Base-by-base conservation (phyloP, 92 coral and sea anemone species). In the Meandrina meandrites region DNA sequence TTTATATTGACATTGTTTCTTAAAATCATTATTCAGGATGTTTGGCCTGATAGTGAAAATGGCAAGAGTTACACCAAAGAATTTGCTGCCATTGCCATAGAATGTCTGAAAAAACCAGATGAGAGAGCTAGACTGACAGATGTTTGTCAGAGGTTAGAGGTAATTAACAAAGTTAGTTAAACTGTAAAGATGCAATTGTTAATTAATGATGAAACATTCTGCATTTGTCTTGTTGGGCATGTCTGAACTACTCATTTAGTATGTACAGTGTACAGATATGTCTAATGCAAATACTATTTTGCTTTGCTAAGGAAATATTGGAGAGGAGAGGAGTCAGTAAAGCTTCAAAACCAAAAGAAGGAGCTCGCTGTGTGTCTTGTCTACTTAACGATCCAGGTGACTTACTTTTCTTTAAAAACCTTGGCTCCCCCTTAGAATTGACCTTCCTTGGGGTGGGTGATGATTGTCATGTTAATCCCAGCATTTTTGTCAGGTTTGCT, bases 91-190 rank as follows among this genome's bases (percentile, higher is more conserved):
- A 57, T 85, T 75, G 76, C 88, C 1, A 85, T 85, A 75, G 50
- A 85, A 19, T 85, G 88, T 76, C 75, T 85, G 0, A 85, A 76
- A 40, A 45, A 16, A 57, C 73, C 82, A 36, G 71, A 22, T n/a
- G 75, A 75, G 21, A 50, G 88, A 75, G 82, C 75, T 21, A 62
- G 56, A 6, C 56, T 85, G 58, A 1, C 54, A 8, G 73, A 85
- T 75, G 67, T 85, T 19, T 85, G 76, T 47, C 36, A 62, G 75
- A 85, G 81, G 82, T 71, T 85, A 40, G 82, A 85, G 88, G 88
- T 85, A 75, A 75, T 22, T 6, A 31, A 70, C 50, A 48, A 27
- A 30, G 35, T 57, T 80, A 16, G 11, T 4, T 32, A 40, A 2
- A 40, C 6, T 40, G 45, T 40, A 40, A n/a, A n/a, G n/a, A n/a